A percentile compares a stretch with the other conserved stretches of the same genome.
These are phyloP conservation scores for Drosophila melanica DNA, from an alignment of 1,140 invertebrate genomes.

Conservation along the genomic window DNA sequence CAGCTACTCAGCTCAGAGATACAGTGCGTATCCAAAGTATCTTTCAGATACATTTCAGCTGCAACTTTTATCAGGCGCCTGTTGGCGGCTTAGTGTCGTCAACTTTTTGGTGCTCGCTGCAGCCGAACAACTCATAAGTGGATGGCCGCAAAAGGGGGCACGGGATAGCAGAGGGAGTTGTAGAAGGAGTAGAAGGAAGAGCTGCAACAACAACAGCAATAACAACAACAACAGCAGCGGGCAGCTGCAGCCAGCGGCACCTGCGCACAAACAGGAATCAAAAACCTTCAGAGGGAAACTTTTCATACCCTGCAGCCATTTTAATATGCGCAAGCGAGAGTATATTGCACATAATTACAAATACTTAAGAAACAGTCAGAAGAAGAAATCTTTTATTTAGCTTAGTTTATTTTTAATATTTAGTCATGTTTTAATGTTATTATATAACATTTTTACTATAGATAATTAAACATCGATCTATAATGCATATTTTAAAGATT, in stretches of 20 bases:
- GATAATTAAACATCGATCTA: no score
- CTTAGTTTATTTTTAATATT: no score
- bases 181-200: not conserved
- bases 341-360: no score
- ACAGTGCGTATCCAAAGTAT: conserved; percentile 12
- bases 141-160: not conserved
- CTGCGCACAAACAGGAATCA: conserved; percentile 38
- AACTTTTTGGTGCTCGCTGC: conserved; percentile 56
- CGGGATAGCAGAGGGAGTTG: not conserved
- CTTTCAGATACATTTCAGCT: conserved; percentile 49
- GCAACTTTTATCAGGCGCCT: conserved; percentile 64
- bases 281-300: conserved; percentile 1
- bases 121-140: conserved; percentile 24
- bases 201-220: conserved; percentile 32
- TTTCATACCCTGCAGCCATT: not conserved
- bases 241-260: conserved; percentile 14
- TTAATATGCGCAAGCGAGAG: no score
- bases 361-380: no score
- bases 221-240: conserved; percentile 54
- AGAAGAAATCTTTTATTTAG: no score
- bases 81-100: conserved; percentile 73
- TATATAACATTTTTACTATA: no score
- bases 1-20: conserved; percentile 24
- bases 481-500: no score
- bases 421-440: no score